phyloP scores from a whole-genome alignment of 1,140 invertebrate species.

The Armadillidium nasatum region DNA sequence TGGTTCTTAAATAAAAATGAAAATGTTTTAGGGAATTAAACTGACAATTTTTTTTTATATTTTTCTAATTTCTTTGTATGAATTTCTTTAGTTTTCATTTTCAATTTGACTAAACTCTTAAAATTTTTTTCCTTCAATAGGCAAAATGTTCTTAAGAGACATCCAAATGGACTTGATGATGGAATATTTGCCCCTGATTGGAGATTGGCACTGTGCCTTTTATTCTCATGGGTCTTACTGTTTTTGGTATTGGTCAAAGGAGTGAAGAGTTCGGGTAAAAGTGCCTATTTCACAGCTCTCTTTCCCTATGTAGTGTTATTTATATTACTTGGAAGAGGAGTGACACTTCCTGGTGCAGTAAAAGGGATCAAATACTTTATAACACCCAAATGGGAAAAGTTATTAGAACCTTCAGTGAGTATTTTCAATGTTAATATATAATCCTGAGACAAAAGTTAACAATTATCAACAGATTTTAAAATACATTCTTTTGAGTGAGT shows the following conservation, averaged over 20 bases:
- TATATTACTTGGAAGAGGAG: slow-evolving; percentile 65
- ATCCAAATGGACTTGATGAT: slow-evolving; percentile 4
- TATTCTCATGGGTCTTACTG: slow-evolving; percentile 58
- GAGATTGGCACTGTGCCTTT: slow-evolving; percentile 57
- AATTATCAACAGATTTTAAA: too few species aligned
- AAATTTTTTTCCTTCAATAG: background rate
- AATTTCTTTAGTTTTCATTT: too few species aligned
- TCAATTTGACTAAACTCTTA: background rate
- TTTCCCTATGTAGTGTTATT: slow-evolving; percentile 76
- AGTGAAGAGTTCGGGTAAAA: slow-evolving; percentile 65
- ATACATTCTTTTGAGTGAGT: too few species aligned
- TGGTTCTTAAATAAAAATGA: too few species aligned
- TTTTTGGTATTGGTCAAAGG: slow-evolving; percentile 62
- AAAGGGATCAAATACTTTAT: slow-evolving; percentile 73
- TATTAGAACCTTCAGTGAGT: slow-evolving; percentile 55
- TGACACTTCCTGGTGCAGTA: slow-evolving; percentile 67
- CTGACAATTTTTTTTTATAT: too few species aligned
- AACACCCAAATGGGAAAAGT: slow-evolving; percentile 62
- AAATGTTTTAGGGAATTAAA: too few species aligned
- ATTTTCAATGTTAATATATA: too few species aligned
- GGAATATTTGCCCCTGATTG: slow-evolving; percentile 47
- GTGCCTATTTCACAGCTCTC: slow-evolving; percentile 53
- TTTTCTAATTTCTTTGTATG: too few species aligned
- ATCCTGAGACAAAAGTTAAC: too few species aligned
- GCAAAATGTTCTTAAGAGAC: slow-evolving; percentile 17